Evolutionary conservation across 1,140 invertebrate species (phyloP).

Genomic region (Cheumatopsyche charites): DNA sequence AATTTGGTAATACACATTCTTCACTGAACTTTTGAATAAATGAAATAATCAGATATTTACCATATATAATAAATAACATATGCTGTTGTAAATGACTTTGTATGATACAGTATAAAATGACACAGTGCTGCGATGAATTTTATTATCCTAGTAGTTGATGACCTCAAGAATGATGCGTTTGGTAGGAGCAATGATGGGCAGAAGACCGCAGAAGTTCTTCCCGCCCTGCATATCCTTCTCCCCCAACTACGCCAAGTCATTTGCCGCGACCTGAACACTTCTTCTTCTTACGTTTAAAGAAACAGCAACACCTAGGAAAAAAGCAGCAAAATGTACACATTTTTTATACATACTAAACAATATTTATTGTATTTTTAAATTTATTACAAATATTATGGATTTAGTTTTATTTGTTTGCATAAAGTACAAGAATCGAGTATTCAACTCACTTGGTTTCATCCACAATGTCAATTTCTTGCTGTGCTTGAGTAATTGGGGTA

Average conservation of each 20-base stretch:
- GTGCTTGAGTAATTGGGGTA: conserved; percentile 90
- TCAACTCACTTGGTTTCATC: conserved; percentile 88
- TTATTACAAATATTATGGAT: too few species aligned
- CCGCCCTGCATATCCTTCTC: conserved; percentile 34
- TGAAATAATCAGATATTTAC: conserved; percentile 23
- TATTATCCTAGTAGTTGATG: conserved; percentile 25
- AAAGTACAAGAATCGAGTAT: too few species aligned
- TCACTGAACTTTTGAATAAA: conserved; percentile 26
- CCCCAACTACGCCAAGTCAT: conserved; percentile 64
- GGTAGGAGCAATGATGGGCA: conserved; percentile 35
- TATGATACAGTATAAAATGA: conserved; percentile 27
- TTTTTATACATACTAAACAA: neutral
- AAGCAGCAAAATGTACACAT: neutral
- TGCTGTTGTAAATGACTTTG: conserved; percentile 31
- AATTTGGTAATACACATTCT: conserved; percentile 29
- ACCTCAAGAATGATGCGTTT: conserved; percentile 35
- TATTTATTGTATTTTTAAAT: neutral
- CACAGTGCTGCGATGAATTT: conserved; percentile 24
- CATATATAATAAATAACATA: conserved; percentile 34
- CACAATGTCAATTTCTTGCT: conserved; percentile 88
- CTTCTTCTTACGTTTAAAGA: conserved; percentile 97
- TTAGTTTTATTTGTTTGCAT: too few species aligned
- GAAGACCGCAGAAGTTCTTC: conserved; percentile 32
- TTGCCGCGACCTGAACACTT: conserved; percentile 81
- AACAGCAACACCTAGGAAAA: conserved; percentile 92